Evolutionary conservation across 2,113 vertebrate genomes (phyloP).

Genomic region (Cercopithecus mona): DNA sequence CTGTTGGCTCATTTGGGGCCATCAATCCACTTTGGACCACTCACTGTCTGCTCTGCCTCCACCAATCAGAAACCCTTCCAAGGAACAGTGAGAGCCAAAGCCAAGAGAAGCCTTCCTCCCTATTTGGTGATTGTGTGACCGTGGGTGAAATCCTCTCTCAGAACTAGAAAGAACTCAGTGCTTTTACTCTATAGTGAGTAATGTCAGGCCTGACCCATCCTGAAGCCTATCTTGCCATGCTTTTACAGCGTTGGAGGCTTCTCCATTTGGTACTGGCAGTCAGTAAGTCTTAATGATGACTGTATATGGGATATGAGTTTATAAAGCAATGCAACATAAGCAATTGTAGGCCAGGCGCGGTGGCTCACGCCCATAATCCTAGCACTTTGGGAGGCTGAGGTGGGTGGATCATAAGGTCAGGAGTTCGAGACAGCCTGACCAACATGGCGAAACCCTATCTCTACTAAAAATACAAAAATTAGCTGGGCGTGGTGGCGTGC

Average conservation of each 20-base stretch:
- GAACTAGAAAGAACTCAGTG: not conserved
- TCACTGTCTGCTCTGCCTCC: not conserved
- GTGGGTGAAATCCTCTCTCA: not conserved
- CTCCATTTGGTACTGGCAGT: constrained; percentile 39
- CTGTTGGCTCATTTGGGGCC: not conserved
- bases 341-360: not conserved
- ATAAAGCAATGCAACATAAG: constrained; percentile 7
- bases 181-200: not conserved
- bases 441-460: too few relatives aligned
- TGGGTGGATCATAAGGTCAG: too few relatives aligned
- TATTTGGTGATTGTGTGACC: not conserved
- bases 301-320: not conserved
- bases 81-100: constrained; percentile 21
- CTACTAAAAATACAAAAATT: too few relatives aligned
- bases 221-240: not conserved
- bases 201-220: not conserved
- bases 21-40: not conserved
- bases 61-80: not conserved
- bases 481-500: too few relatives aligned
- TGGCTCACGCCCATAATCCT: too few relatives aligned
- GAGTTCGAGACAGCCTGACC: too few relatives aligned
- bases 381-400: too few relatives aligned
- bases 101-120: not conserved
- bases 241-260: not conserved
- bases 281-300: constrained; percentile 26